Base-by-base conservation (phyloP, 1,140 invertebrate species). In the Scaptomyza pallida region DNA sequence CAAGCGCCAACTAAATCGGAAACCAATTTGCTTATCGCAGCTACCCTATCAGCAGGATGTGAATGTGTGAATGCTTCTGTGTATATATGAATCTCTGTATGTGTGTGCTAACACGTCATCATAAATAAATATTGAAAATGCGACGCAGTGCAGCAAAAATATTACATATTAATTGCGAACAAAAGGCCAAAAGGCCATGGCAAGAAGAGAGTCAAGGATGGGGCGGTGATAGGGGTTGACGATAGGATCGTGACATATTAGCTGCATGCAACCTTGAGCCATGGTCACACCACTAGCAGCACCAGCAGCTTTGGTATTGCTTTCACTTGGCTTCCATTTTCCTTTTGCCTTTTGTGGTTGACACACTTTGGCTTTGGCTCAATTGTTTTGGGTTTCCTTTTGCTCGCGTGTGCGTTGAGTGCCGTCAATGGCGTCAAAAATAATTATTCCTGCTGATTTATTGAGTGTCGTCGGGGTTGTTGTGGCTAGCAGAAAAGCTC, bases 391-490 rank as follows among this genome's bases (percentile, higher is more conserved):
- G 17, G 19, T 35, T n/a, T 68, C 15, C 13, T 44, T 23, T 4
- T 6, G 61, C 21, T 62, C 67, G 62, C 78, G 52, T 69, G 71
- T 69, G 71, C 47, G 30, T 40, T 52, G 72, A 85, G 63, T 67
- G 45, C 56, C 61, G 37, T 56, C 77, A 65, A 41, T 50, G 81
- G 81, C 81, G 80, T 86, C 72, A 68, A 76, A 86, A 86, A 85
- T 85, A 85, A 85, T 85, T 85, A 85, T 73, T 86, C 81, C 86
- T 81, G 80, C 80, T 85, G 80, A 85, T 85, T 85, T 85, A 85
- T 86, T 85, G 77, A 86, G 81, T 85, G 81, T 76, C 68, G 75
- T 76, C 67, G 75, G 70, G 79, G 57, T 48, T 72, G 47, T 57
- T 57, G 44, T 33, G 26, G 19, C 17, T 23, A 63, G 50, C 21